phyloP scores from a whole-genome alignment of 2,888 invertebrate species.

The Notocelia uddmanniana region DNA sequence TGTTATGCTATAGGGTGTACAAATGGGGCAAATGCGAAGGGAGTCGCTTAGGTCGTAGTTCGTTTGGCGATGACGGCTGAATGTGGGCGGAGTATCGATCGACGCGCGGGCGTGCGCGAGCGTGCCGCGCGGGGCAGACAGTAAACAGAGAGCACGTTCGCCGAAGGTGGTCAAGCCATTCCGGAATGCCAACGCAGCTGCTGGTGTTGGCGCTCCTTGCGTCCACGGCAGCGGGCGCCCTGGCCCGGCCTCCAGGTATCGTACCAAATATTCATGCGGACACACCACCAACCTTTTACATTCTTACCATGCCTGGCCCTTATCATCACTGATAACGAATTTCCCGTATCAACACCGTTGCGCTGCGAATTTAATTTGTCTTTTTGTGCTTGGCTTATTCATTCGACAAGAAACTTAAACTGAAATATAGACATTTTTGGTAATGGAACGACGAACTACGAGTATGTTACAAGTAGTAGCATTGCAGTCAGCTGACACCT shows the following conservation, averaged over 20 bases:
- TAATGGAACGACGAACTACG: neutral
- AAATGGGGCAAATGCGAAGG: slow-evolving; percentile 1
- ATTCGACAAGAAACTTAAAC: neutral
- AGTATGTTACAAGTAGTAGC: slow-evolving; percentile 15
- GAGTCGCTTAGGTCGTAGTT: slow-evolving; percentile 41
- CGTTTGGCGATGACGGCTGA: slow-evolving; percentile 53
- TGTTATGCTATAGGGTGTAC: neutral
- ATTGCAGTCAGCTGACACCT: slow-evolving; percentile 55
- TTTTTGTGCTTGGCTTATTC: neutral
- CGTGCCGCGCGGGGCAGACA: slow-evolving; percentile 53
- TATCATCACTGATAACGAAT: slow-evolving; percentile 54
- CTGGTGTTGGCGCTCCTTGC: slow-evolving; percentile 58
- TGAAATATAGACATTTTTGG: neutral
- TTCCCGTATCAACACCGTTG: slow-evolving; percentile 52
- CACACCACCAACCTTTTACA: slow-evolving; percentile 43
- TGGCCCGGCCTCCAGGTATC: slow-evolving; percentile 68
- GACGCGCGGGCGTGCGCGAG: slow-evolving; percentile 72
- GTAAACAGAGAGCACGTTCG: slow-evolving; percentile 66
- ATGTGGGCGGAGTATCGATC: slow-evolving; percentile 83
- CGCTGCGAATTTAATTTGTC: slow-evolving; percentile 48
- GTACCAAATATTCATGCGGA: slow-evolving; percentile 24
- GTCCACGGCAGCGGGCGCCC: slow-evolving; percentile 62
- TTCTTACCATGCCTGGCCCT: slow-evolving; percentile 32
- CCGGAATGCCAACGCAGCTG: slow-evolving; percentile 67
- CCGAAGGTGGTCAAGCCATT: slow-evolving; percentile 52